Evolutionary conservation across 2,113 vertebrate species (phyloP).

Genomic region (Pterocles burchelli): DNA sequence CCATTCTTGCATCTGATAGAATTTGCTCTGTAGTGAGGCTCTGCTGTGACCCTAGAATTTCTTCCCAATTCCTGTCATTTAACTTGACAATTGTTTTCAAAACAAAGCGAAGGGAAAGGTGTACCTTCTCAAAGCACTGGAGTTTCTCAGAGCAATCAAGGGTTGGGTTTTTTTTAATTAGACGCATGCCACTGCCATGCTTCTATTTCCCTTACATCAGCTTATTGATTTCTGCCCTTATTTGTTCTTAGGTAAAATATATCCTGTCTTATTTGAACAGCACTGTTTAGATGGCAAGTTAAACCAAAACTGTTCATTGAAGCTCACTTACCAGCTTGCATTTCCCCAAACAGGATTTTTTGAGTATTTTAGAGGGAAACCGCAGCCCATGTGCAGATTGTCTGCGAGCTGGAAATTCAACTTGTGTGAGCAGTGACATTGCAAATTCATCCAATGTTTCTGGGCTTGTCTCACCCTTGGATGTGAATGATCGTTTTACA

Average conservation of each 20-base stretch:
- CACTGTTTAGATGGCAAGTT: background rate
- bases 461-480: background rate
- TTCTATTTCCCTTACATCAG: background rate
- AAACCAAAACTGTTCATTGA: background rate
- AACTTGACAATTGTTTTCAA: background rate
- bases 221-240: background rate
- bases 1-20: background rate
- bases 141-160: background rate
- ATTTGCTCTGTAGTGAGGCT: background rate
- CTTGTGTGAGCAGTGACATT: rapidly evolving
- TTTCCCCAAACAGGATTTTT: background rate
- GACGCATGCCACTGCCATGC: background rate
- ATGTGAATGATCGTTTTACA: background rate
- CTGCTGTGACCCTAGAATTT: background rate
- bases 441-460: background rate
- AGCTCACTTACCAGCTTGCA: background rate
- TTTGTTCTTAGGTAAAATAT: background rate
- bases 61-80: background rate
- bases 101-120: background rate
- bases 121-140: background rate
- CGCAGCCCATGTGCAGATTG: background rate
- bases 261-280: background rate
- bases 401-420: background rate
- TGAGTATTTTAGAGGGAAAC: background rate
- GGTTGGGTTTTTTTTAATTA: background rate